Evolutionary conservation across 2,888 invertebrate genomes (phyloP).

Genomic region (Spodoptera exigua): DNA sequence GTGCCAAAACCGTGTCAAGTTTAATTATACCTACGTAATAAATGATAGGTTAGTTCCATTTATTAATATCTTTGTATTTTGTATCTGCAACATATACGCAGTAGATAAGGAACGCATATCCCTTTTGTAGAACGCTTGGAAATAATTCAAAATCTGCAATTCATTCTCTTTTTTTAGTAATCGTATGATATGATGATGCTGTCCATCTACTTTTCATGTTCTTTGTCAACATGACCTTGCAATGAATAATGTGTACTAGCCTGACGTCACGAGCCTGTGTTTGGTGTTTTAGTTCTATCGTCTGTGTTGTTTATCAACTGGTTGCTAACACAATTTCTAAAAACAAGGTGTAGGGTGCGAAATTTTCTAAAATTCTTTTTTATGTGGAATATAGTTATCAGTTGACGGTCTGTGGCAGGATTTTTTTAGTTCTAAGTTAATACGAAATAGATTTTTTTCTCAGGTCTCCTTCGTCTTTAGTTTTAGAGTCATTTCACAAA

Average conservation of each 20-base stretch:
- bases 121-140: conserved; percentile 13
- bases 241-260: too few relatives aligned
- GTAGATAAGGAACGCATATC: conserved; percentile 16
- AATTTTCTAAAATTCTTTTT: too few relatives aligned
- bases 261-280: too few relatives aligned
- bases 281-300: too few relatives aligned
- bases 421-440: too few relatives aligned
- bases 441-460: too few relatives aligned
- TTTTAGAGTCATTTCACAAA: neutral
- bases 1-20: conserved; percentile 20
- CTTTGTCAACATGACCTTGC: too few relatives aligned
- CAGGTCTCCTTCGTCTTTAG: neutral
- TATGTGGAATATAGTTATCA: too few relatives aligned
- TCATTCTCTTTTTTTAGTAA: conserved; percentile 24
- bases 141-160: conserved; percentile 40
- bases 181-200: neutral
- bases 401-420: too few relatives aligned
- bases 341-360: too few relatives aligned
- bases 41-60: conserved; percentile 46
- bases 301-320: too few relatives aligned
- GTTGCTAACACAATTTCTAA: too few relatives aligned
- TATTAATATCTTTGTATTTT: conserved; percentile 21
- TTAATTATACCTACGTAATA: conserved; percentile 26
- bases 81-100: conserved; percentile 34
- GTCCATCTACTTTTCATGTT: neutral